Evolutionary conservation across 2,888 invertebrate genomes (phyloP).

Genomic region (Sepioteuthis lessoniana): DNA sequence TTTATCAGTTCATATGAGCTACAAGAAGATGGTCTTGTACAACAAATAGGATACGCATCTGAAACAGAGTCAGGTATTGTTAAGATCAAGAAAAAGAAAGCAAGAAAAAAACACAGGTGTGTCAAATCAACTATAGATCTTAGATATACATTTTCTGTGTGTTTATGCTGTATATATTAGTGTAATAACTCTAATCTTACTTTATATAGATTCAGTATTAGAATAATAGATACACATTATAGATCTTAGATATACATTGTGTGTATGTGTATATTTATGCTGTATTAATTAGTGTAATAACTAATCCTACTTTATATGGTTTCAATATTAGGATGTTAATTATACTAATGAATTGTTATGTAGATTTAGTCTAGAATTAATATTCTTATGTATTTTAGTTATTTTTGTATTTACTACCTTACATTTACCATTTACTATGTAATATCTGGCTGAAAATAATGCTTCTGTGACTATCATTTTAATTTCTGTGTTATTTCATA

Average conservation of each 20-base stretch:
- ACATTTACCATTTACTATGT: no score
- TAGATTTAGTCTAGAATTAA: background rate
- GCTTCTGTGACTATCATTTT: no score
- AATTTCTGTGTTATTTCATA: no score
- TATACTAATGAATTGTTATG: background rate
- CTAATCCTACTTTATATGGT: background rate
- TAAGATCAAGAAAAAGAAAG: conserved; percentile 54
- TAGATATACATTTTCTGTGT: background rate
- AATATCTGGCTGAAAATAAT: no score
- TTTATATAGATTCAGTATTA: background rate
- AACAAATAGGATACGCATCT: conserved; percentile 64
- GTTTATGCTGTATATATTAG: background rate
- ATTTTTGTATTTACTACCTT: background rate
- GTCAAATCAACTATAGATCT: background rate
- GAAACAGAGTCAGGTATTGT: conserved; percentile 59
- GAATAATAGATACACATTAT: background rate
- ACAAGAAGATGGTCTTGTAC: conserved; percentile 60
- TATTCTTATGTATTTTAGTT: background rate
- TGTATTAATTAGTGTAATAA: background rate
- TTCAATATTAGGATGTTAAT: background rate
- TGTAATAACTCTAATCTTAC: background rate
- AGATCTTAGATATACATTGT: background rate
- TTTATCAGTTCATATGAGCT: conserved; percentile 60
- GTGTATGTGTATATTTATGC: no score
- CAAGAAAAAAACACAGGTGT: conserved; percentile 10